Evolutionary conservation across 2,888 invertebrate species (phyloP).

Genomic region (Zeuzera pyrina): DNA sequence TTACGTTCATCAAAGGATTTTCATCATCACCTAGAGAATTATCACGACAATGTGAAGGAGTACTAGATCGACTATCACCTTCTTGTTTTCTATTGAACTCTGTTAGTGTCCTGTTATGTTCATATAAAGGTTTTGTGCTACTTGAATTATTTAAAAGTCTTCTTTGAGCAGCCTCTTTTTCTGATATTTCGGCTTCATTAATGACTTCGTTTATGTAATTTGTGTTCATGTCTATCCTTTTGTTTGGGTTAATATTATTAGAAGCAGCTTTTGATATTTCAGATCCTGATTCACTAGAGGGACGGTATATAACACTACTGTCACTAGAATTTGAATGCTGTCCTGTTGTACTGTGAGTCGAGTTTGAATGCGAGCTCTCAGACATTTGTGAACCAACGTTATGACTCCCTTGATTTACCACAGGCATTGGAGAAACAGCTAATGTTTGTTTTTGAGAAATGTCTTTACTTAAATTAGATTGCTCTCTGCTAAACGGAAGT

Average conservation of each 20-base stretch:
- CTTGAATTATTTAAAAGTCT: slow-evolving; percentile 35
- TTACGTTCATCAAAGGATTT: slow-evolving; percentile 82
- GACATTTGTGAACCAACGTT: slow-evolving; percentile 71
- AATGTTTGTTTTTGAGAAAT: slow-evolving; percentile 64
- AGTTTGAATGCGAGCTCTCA: slow-evolving; percentile 76
- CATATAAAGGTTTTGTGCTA: slow-evolving; percentile 34
- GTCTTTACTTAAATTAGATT: slow-evolving; percentile 67
- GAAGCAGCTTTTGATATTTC: slow-evolving; percentile 66
- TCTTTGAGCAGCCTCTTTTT: slow-evolving; percentile 60
- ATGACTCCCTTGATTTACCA: slow-evolving; percentile 42
- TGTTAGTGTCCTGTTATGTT: slow-evolving; percentile 47
- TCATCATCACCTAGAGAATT: slow-evolving; percentile 76
- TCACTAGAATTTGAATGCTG: slow-evolving; percentile 82
- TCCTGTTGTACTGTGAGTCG: slow-evolving; percentile 76
- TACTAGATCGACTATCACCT: slow-evolving; percentile 55
- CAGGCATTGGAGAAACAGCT: slow-evolving; percentile 85
- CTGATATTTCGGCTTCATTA: slow-evolving; percentile 66
- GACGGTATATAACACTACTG: slow-evolving; percentile 81
- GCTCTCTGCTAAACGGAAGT: slow-evolving; percentile 63
- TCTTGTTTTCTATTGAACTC: slow-evolving; percentile 43
- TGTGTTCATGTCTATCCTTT: slow-evolving; percentile 66
- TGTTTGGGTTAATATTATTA: slow-evolving; percentile 58
- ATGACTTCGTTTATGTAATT: slow-evolving; percentile 67
- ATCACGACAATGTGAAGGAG: slow-evolving; percentile 66
- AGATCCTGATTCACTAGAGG: slow-evolving; percentile 80